Evolutionary conservation across 1,140 invertebrate species (phyloP), one percentile per base, ranked within the genome.

Genomic region (Caenorhabditis inopinata): DNA sequence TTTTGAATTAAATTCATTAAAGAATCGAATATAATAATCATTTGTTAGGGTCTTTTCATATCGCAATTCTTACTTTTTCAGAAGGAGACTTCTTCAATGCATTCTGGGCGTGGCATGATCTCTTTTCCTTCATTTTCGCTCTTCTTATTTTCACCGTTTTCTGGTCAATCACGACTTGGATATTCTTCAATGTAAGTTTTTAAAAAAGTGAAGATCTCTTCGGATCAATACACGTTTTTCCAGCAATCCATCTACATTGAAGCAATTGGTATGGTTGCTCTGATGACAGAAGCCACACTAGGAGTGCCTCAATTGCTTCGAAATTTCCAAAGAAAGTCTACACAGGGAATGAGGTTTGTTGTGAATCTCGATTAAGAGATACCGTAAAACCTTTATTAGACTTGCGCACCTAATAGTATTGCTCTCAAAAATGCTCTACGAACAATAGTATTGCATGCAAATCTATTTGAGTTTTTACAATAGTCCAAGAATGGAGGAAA

Each of bases 31-130:
- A 42, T 14, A 5, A 42, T 7, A 42, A 5, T 14, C 5, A 42
- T 42, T 7, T 42, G 6, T 42, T 42, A 7, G 38, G 18, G 5
- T 6, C 5, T n/a, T 25, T 29, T 68, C 12, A 68, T 25, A 75
- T 75, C 12, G 48, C 5, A 75, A n/a, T n/a, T n/a, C n/a, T n/a
- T n/a, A n/a, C n/a, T n/a, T 23, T 87, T 88, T 79, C 79, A 88
- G 87, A 82, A 23, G 87, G 87, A 38, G 49, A 88, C 51, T 80
- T 88, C 47, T 27, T 85, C n/a, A 77, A 81, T 14, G 93, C 94
- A 90, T 99, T 99, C 92, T 99, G 97, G 97, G 93, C 94, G 87
- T 99, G 97, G 97, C 97, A 95, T 79, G 96, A 98, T 90, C 97
- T 98, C 89, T 93, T 94, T 88, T 97, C 95, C 51, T 99, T 98